Evolutionary conservation across 2,888 invertebrate genomes (phyloP), one percentile per base, ranked within the genome.

Genomic region (Oxycera nigricornis): DNA sequence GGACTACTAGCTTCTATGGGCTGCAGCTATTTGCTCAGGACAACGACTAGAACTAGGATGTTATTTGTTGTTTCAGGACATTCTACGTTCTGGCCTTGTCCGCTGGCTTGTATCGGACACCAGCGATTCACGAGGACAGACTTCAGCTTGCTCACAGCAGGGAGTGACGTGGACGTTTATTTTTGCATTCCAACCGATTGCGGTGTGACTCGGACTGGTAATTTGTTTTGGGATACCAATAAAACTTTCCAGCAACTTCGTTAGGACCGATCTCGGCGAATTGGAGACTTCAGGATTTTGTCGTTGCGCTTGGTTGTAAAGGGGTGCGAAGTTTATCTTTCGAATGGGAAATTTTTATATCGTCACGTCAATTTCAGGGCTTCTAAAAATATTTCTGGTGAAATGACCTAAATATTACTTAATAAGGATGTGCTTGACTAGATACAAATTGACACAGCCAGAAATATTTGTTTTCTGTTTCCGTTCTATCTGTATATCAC

Each of bases 61-160:
- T 75, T 77, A 75, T 77, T 77, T 78, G 78, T 74, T 76, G 76
- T 78, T 77, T 75, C 74, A 74, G 75, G 76, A 76, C 74, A 75
- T 75, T 77, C 76, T 76, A 78, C 77, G 75, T 76, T 78, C 77
- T 77, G 41, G 65, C 26, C 39, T 26, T 65, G 65, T 39, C 26
- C 30, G 41, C 24, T 20, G 41, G 39, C 41, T 65, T 65, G 65
- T 65, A 65, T 65, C 9, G 41, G 26, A 65, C 65, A 65, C 39
- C 17, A 31, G 17, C 41, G n/a, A 65, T 22, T n/a, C 55, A 20
- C n/a, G 55, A 6, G n/a, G 2, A 22, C 3, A 61, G 41, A 7
- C 39, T 39, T 41, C 24, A 11, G 41, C n/a, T 2, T 30, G 31
- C 55, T 30, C 39, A 14, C 52, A 30, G 39, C 17, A 50, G 39